phyloP scores from a whole-genome alignment of 2,888 invertebrate genomes.

The Agriotes lineatus region DNA sequence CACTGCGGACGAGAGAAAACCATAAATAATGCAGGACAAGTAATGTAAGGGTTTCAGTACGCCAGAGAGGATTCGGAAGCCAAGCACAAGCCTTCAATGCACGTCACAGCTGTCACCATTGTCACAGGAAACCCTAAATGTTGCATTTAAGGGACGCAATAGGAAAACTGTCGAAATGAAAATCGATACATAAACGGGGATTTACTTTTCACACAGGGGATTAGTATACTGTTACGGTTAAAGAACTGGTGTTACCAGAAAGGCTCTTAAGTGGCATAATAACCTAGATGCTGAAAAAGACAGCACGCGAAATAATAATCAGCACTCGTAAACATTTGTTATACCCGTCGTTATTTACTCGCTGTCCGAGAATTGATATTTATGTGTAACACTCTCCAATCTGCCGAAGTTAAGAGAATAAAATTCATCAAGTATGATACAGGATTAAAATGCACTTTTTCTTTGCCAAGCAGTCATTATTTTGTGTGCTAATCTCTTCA shows the following conservation, averaged over 20 bases:
- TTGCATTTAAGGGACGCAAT: constrained; percentile 31
- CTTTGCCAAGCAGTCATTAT: too few species aligned
- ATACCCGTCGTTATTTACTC: not conserved
- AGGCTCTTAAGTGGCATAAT: not conserved
- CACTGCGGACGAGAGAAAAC: constrained; percentile 21
- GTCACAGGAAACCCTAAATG: constrained; percentile 42
- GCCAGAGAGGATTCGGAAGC: constrained; percentile 35
- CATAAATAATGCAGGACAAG: constrained; percentile 36
- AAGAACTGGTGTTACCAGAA: constrained; percentile 6
- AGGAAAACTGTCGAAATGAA: constrained; percentile 34
- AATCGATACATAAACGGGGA: constrained; percentile 25
- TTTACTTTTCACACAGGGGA: constrained; percentile 15
- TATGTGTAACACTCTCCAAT: too few species aligned
- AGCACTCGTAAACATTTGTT: constrained; percentile 7
- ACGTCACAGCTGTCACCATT: constrained; percentile 42
- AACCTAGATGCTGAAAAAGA: constrained; percentile 2
- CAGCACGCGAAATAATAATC: constrained; percentile 13
- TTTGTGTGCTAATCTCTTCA: too few species aligned
- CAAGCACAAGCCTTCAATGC: constrained; percentile 37
- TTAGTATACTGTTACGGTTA: constrained; percentile 15
- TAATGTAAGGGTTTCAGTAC: constrained; percentile 32
- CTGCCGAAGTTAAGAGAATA: too few species aligned
- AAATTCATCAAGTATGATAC: too few species aligned
- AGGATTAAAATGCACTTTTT: too few species aligned
- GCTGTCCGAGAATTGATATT: not conserved